Base-by-base conservation (phyloP, 2,113 vertebrate species). In the Mesitornis unicolor region DNA sequence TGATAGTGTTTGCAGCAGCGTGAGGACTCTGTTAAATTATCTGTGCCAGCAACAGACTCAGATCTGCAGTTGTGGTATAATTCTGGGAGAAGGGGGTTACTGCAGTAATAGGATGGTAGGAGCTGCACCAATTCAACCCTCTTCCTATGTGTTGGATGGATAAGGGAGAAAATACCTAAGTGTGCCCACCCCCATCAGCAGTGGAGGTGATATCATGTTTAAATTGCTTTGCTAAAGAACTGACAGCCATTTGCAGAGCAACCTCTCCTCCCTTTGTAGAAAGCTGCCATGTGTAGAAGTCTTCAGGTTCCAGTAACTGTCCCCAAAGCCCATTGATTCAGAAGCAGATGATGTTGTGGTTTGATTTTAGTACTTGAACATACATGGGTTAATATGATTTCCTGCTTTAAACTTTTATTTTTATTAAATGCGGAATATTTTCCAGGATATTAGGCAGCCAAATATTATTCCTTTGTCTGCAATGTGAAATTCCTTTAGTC, bases 391-490 rank as follows among this genome's bases (percentile, higher is more conserved):
- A 53, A 91, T 47, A 16, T 71, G 29, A 68, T 73, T 84, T 87
- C 51, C 56, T 64, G 31, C 71, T 78, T 76, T 60, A 24, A 94
- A 45, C 38, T 25, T 36, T 68, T 51, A 22, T 93, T 84, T 77
- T 64, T 43, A 35, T 75, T 89, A 71, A 84, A 53, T 69, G 28
- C 22, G 31, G 25, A 82, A 40, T 87, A 67, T 95, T 94, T 95
- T 87, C 65, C 70, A 87, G 43, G 57, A 76, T 85, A 40, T 76
- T 75, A 47, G 36, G 10, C 53, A 79, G 81, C 48, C 40, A 47
- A 81, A 21, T 51, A 68, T 81, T 91, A 81, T 79, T 91, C 13
- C 21, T 95, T 78, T 95, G 63, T 95, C 76, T 91, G 57, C 20
- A 73, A 20, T 21, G 67, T 84, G 61, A 60, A 92, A 91, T 94